A percentile compares a stretch with the other conserved stretches of the same genome.
phyloP scores from a whole-genome alignment of 1,140 invertebrate species.

The Frieseomelitta varia region DNA sequence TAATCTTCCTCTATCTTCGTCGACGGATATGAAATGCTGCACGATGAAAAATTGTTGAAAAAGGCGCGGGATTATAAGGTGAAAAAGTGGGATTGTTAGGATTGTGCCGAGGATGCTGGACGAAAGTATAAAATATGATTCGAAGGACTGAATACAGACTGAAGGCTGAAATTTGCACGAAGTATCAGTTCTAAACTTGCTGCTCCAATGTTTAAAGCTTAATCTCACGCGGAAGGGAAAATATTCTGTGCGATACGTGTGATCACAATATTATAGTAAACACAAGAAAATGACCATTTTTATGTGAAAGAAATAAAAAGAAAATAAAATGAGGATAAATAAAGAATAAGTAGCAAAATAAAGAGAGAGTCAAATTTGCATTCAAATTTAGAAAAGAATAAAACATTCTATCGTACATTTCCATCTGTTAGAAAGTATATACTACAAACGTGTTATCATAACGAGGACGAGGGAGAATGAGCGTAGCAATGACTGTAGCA shows the following conservation, averaged over 20 bases:
- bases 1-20: background rate
- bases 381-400: too few species aligned
- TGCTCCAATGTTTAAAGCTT: background rate
- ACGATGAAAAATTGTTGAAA: too few species aligned
- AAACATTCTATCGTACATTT: too few species aligned
- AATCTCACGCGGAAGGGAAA: background rate
- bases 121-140: background rate
- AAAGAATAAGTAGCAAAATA: too few species aligned
- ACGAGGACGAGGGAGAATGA: background rate
- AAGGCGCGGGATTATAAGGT: too few species aligned
- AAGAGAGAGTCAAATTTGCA: too few species aligned
- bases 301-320: too few species aligned
- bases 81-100: background rate
- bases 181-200: background rate
- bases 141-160: background rate
- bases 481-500: background rate
- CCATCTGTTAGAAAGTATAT: too few species aligned
- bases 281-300: too few species aligned
- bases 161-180: background rate
- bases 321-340: too few species aligned
- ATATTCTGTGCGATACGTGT: background rate
- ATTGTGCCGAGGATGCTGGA: background rate
- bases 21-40: rapidly evolving
- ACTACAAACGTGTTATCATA: background rate
- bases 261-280: too few species aligned